Conservation (phyloP, 2,888 invertebrate species). For the Brassicogethes aeneus region DNA sequence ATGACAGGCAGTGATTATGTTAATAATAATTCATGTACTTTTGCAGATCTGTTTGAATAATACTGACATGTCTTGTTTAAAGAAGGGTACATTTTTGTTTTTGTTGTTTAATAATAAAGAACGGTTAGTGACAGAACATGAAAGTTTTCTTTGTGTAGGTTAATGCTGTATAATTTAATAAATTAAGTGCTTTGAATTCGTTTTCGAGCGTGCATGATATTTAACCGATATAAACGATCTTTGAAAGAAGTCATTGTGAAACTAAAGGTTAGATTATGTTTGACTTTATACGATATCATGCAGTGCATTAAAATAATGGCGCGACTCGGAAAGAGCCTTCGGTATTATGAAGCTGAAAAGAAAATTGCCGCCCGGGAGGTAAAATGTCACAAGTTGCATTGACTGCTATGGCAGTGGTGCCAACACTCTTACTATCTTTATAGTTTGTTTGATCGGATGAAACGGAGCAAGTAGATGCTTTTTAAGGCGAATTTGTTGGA, state of each 20-base stretch:
- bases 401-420: background rate
- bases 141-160: no score
- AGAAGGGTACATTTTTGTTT: no score
- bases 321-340: background rate
- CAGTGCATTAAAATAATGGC: background rate
- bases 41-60: no score
- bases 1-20: no score
- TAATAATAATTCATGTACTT: no score
- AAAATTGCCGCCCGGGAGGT: constrained; percentile 1
- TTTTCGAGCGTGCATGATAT: no score
- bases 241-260: background rate
- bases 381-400: background rate
- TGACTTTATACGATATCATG: background rate
- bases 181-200: no score
- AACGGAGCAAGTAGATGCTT: constrained; percentile 13
- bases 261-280: background rate
- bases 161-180: no score
- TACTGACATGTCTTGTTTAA: no score
- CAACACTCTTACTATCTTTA: constrained; percentile 12
- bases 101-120: no score
- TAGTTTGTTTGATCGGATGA: constrained; percentile 17
- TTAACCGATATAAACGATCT: no score
- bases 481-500: constrained; percentile 15
- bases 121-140: no score
- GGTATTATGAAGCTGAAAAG: background rate